Evolutionary conservation across 2,888 invertebrate genomes (phyloP).

Genomic region (Clusia tigrina): DNA sequence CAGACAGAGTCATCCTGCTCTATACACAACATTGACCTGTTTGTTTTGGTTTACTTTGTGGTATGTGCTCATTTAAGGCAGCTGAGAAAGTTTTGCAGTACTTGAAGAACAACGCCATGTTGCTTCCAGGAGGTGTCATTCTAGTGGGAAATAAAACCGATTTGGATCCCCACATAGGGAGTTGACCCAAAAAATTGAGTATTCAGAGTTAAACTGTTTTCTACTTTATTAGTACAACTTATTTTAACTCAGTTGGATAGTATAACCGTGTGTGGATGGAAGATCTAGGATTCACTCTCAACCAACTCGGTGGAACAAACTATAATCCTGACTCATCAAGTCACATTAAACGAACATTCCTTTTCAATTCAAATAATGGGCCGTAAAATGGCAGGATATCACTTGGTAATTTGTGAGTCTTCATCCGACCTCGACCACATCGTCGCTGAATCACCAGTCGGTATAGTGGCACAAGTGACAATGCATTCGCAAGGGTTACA

Average conservation of each 20-base stretch:
- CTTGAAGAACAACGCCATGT: constrained; percentile 70
- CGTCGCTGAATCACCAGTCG: constrained; percentile 76
- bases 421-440: constrained; percentile 78
- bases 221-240: too few species aligned
- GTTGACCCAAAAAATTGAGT: constrained; percentile 71
- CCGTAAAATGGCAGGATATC: constrained; percentile 72
- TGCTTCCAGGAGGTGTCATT: constrained; percentile 71
- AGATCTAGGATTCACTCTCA: too few species aligned
- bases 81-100: constrained; percentile 72
- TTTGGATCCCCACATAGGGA: constrained; percentile 73
- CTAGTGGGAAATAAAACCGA: constrained; percentile 79
- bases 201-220: too few species aligned
- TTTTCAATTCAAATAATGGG: constrained; percentile 65
- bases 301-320: too few species aligned
- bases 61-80: constrained; percentile 71
- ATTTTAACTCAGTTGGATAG: too few species aligned
- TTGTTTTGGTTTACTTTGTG: constrained; percentile 75
- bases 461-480: constrained; percentile 74
- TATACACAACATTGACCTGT: constrained; percentile 73
- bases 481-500: constrained; percentile 68
- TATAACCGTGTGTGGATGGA: too few species aligned
- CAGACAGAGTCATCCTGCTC: constrained; percentile 72
- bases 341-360: neutral
- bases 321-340: too few species aligned
- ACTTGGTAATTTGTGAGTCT: too few species aligned